Conservation (phyloP, 2,113 vertebrate genomes). For the Promerops cafer region DNA sequence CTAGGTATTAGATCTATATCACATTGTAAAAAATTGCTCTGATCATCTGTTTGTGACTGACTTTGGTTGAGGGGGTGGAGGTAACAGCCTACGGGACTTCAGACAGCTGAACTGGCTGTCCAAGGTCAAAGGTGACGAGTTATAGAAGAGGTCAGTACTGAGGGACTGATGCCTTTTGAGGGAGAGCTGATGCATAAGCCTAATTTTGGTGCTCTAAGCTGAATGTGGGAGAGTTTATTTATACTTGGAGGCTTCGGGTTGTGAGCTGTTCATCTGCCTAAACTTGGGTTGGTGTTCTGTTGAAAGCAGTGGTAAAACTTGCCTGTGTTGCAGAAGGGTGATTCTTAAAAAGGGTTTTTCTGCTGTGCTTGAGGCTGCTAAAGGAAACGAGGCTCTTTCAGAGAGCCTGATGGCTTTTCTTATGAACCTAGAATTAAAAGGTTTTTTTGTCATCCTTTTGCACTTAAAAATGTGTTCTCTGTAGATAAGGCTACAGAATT, state of each 20-base stretch:
- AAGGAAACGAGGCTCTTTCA: background rate
- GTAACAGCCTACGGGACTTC: background rate
- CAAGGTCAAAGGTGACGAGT: background rate
- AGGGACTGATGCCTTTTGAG: background rate
- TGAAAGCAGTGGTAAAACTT: background rate
- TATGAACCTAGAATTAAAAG: background rate
- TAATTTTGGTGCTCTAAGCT: background rate
- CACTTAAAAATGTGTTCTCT: background rate
- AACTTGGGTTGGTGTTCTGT: background rate
- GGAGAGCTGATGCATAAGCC: background rate
- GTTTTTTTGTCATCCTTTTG: background rate
- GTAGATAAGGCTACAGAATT: background rate
- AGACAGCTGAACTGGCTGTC: background rate
- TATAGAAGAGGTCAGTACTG: background rate
- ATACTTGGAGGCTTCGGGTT: background rate
- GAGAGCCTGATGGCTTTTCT: background rate
- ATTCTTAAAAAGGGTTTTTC: background rate
- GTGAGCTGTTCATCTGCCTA: background rate
- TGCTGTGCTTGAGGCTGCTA: background rate
- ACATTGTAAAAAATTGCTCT: background rate
- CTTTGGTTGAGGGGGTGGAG: background rate
- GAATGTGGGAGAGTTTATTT: background rate
- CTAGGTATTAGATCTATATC: background rate
- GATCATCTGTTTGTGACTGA: background rate
- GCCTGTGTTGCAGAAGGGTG: fast-evolving